phyloP scores from a whole-genome alignment of 2,797 vertebrate species.

The Smutsia gigantea region DNA sequence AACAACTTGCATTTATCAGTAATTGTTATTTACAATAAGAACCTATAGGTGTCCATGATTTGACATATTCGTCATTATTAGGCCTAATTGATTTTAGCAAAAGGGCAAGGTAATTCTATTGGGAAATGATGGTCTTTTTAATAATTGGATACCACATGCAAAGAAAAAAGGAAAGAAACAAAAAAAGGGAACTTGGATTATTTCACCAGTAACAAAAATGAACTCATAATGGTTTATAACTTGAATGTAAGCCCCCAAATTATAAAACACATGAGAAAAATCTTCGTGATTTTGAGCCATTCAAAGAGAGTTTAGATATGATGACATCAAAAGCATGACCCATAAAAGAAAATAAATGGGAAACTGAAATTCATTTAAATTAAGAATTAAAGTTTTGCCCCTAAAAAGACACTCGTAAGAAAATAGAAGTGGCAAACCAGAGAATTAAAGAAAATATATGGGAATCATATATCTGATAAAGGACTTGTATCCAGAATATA shows the following conservation, averaged over 20 bases:
- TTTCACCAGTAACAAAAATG: not conserved
- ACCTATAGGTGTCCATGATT: not conserved
- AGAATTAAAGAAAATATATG: not conserved
- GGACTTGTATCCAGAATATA: not conserved
- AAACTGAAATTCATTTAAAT: not conserved
- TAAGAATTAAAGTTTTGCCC: not conserved
- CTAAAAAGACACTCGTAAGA: not conserved
- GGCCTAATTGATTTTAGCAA: conserved; percentile 25
- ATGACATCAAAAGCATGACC: not conserved
- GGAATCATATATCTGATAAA: not conserved
- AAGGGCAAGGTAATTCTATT: not conserved
- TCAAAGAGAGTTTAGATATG: conserved; percentile 4
- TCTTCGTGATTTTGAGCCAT: conserved; percentile 7
- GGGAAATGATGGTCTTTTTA: not conserved
- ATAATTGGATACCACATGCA: not conserved
- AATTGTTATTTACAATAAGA: not conserved
- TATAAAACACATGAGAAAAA: not conserved
- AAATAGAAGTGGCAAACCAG: not conserved
- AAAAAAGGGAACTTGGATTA: not conserved
- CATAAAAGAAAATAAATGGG: not conserved
- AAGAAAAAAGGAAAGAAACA: not conserved
- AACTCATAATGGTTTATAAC: not conserved
- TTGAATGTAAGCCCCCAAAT: not conserved
- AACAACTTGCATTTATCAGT: not conserved
- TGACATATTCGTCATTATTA: not conserved